Evolutionary conservation across 1,140 invertebrate genomes (phyloP), one percentile per base, ranked within the genome.

Genomic region (Drosophila melanogaster): DNA sequence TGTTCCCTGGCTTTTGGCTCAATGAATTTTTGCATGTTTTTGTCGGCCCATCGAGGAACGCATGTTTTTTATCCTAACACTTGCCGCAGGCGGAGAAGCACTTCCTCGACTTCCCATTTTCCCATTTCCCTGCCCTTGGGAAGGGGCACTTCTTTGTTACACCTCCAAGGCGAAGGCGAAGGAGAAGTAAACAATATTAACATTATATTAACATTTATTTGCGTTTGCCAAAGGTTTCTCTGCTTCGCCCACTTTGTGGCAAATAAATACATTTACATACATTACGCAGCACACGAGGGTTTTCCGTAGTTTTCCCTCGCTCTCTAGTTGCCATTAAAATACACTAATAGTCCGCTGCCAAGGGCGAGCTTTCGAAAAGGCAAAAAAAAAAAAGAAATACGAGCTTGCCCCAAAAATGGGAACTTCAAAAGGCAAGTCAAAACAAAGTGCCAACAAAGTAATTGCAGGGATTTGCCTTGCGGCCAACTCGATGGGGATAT

Each of bases 121-220:
- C 35, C 67, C 33, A 70, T 70, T 69, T 70, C 51, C 24, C 49
- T 47, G 62, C 30, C 40, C 19, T 15, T 2, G 30, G 38, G 10
- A 33, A 12, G 33, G 35, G 40, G 33, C 58, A 60, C 26, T 22
- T 54, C 47, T 54, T 59, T 62, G 77, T 67, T 87, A 53, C 83
- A 87, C 84, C 79, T 86, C 70, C 41, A 24, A 19, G 58, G 15
- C 37, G 58, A 30, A 1, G 26, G 26, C 26, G 3, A 14, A 26
- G 65, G 74, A 35, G 24, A 46, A 40, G 83, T 58, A 78, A 86
- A 81, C 79, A 78, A 69, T 87, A 83, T 87, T 87, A 79, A 65
- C 83, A 87, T 87, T 86, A 79, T 79, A 87, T 87, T 87, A 87
- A 89, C 79, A 87, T 87, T 87, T 87, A 89, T 87, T 89, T 87